Conservation (phyloP, 2,113 vertebrate genomes). For the Labeo rohita region DNA sequence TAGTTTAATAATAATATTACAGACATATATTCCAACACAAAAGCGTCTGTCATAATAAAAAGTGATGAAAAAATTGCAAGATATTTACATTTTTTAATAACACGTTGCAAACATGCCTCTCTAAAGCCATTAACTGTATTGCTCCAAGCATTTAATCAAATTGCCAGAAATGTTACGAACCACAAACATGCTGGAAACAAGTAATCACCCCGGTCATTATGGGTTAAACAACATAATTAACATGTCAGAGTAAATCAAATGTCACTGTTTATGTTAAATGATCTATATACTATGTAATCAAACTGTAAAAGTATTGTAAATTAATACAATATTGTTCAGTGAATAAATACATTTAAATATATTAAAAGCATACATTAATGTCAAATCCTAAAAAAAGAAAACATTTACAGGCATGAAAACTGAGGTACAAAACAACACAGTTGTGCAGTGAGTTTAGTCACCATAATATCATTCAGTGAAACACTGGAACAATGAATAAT, state of each 20-base stretch:
- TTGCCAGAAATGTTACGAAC: not conserved
- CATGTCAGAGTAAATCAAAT: not conserved
- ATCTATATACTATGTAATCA: not conserved
- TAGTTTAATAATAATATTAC: not conserved
- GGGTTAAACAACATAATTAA: not conserved
- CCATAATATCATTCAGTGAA: not conserved
- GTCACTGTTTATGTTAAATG: not conserved
- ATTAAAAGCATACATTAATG: not conserved
- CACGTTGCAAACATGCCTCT: not conserved
- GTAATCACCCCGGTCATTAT: not conserved
- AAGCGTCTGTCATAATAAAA: not conserved
- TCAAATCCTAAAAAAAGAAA: not conserved
- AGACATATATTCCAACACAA: not conserved
- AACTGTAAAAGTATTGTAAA: not conserved
- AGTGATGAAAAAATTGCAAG: not conserved
- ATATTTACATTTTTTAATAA: not conserved
- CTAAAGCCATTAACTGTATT: not conserved
- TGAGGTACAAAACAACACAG: not conserved
- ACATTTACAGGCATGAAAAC: not conserved
- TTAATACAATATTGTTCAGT: not conserved
- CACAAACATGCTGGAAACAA: not conserved
- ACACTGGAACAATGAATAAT: not conserved
- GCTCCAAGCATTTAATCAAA: not conserved
- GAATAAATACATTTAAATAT: not conserved
- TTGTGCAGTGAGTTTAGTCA: not conserved